These are phyloP conservation scores for Malurus elegans DNA, from an alignment of 2,113 vertebrate genomes.

Conservation along the genomic window DNA sequence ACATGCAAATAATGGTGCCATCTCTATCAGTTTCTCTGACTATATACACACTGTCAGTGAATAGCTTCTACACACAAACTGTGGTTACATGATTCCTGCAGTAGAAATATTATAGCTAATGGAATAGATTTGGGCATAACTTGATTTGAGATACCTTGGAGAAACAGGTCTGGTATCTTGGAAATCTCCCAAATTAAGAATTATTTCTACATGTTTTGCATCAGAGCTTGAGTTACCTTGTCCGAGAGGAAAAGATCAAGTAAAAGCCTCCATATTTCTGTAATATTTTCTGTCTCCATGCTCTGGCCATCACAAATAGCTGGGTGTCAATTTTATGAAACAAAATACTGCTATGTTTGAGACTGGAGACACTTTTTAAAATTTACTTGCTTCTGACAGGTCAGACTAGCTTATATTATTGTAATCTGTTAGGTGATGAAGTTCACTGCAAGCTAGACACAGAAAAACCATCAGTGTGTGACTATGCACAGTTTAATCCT, in stretches of 20 bases:
- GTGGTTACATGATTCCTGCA: background rate
- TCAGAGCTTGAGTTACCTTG: background rate
- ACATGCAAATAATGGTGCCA: background rate
- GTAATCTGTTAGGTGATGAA: background rate
- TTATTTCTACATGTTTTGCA: background rate
- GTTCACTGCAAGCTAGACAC: background rate
- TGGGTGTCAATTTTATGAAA: conserved; percentile 4
- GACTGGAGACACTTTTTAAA: background rate
- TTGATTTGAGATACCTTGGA: background rate
- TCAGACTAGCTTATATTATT: background rate
- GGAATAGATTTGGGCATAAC: background rate
- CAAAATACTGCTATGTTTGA: background rate
- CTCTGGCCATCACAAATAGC: background rate
- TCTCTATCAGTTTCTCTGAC: background rate
- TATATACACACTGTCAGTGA: background rate
- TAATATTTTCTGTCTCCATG: background rate
- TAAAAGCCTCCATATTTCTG: background rate
- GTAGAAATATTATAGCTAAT: background rate
- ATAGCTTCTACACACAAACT: background rate
- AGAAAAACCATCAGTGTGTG: background rate
- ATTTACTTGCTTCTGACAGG: background rate
- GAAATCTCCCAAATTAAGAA: background rate
- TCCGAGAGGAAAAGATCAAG: background rate
- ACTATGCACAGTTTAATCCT: background rate
- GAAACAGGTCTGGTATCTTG: background rate